A percentile compares a stretch with the other conserved stretches of the same genome.
These are phyloP conservation scores for Phaethon lepturus DNA, from an alignment of 2,113 vertebrate genomes.

Conservation along the genomic window DNA sequence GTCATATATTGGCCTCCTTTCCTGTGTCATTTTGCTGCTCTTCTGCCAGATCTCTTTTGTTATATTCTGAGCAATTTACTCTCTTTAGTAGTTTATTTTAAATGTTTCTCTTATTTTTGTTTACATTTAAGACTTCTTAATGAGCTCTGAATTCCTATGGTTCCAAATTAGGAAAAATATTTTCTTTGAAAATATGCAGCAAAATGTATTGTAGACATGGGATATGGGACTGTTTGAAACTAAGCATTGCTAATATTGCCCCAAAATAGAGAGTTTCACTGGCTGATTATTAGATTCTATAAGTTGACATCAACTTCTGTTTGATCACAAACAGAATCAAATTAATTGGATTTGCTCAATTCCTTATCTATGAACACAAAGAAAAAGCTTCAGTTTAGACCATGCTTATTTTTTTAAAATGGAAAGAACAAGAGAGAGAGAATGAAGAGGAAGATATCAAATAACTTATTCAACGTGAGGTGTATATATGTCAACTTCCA, in stretches of 20 bases:
- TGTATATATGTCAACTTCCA: neutral
- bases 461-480: neutral
- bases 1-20: neutral
- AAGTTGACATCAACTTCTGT: neutral
- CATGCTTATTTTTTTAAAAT: neutral
- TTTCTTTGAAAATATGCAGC: neutral
- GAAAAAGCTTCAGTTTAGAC: neutral
- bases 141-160: neutral
- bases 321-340: neutral
- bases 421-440: neutral
- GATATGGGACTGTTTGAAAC: neutral
- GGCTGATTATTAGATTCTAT: neutral
- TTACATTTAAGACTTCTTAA: neutral
- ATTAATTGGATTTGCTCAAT: neutral
- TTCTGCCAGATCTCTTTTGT: neutral
- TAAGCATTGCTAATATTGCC: neutral
- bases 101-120: neutral
- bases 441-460: neutral
- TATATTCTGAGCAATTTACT: neutral
- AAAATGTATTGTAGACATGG: neutral
- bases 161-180: neutral
- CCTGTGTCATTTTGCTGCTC: neutral
- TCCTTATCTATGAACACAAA: neutral
- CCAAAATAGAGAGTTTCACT: neutral
- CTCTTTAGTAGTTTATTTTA: neutral